phyloP scores from a whole-genome alignment of 92 coral and sea anemone species.

The Paragorgia papillata region DNA sequence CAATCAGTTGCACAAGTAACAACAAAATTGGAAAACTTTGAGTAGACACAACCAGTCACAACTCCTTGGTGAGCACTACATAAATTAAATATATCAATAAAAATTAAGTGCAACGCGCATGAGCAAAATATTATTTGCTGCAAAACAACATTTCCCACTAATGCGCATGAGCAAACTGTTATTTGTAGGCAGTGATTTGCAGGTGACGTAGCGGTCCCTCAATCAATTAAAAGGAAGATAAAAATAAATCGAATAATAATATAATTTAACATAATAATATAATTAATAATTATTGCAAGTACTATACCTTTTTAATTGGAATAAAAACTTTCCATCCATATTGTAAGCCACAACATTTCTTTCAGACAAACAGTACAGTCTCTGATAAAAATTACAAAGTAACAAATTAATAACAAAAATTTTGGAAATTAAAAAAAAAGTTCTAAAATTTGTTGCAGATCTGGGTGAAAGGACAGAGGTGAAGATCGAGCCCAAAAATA shows the following conservation, averaged over 20 bases:
- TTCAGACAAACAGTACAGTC: constrained; percentile 90
- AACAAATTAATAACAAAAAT: not conserved
- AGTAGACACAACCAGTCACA: constrained; percentile 95
- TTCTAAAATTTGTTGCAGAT: not conserved
- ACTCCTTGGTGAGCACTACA: constrained; percentile 94
- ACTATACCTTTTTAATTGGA: constrained; percentile 81
- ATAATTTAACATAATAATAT: not conserved
- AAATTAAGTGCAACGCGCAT: too few species aligned
- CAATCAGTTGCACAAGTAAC: constrained; percentile 94
- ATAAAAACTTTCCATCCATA: constrained; percentile 83
- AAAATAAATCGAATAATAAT: too few species aligned
- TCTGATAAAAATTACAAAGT: constrained; percentile 49
- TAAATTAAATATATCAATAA: not conserved
- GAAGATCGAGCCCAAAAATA: too few species aligned
- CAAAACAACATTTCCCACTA: too few species aligned
- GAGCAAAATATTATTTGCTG: too few species aligned
- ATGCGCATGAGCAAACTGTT: too few species aligned
- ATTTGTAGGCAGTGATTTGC: too few species aligned
- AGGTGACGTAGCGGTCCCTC: too few species aligned
- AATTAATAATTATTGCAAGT: too few species aligned
- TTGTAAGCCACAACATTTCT: constrained; percentile 93
- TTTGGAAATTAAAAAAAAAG: too few species aligned
- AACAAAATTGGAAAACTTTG: constrained; percentile 83
- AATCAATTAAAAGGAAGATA: too few species aligned
- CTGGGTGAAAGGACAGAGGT: too few species aligned